Percentiles rank a stretch among this genome's conserved stretches.
Evolutionary conservation across 1,140 invertebrate genomes (phyloP).

Genomic region (Pygmarrhopalites habei): DNA sequence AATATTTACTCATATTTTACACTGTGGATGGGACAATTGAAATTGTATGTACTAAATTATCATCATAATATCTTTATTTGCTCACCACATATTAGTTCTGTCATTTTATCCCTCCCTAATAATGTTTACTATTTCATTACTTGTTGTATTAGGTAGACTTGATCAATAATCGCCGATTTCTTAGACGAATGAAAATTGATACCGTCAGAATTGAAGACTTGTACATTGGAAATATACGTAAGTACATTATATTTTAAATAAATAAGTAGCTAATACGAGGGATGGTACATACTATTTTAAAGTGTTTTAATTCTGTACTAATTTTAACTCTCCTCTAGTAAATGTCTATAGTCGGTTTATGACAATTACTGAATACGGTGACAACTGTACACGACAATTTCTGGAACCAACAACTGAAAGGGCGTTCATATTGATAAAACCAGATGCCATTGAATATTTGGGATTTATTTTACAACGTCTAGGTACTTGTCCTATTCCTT

Average conservation of each 20-base stretch:
- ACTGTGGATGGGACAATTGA: constrained; percentile 65
- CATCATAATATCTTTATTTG: neutral
- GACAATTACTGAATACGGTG: constrained; percentile 68
- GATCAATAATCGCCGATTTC: constrained; percentile 63
- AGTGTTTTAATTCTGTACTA: too few species aligned
- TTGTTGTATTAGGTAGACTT: constrained; percentile 71
- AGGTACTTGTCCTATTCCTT: too few species aligned
- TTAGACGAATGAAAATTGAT: constrained; percentile 63
- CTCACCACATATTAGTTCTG: neutral
- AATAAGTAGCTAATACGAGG: too few species aligned
- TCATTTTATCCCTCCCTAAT: constrained; percentile 33
- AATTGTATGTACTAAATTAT: constrained; percentile 52
- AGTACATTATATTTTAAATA: too few species aligned
- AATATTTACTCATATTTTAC: constrained; percentile 68
- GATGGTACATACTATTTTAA: too few species aligned
- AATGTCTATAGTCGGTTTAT: constrained; percentile 69
- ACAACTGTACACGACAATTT: constrained; percentile 47
- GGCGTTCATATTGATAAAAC: constrained; percentile 69
- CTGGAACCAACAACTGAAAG: constrained; percentile 42
- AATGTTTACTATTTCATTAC: constrained; percentile 17
- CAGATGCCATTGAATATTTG: constrained; percentile 57
- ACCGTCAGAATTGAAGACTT: constrained; percentile 60
- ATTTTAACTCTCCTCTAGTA: too few species aligned
- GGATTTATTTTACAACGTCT: constrained; percentile 64
- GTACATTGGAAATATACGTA: constrained; percentile 67